Percentiles rank a stretch among this genome's conserved stretches.
phyloP scores from a whole-genome alignment of 2,797 vertebrate genomes.

The Poliocrania exsul region DNA sequence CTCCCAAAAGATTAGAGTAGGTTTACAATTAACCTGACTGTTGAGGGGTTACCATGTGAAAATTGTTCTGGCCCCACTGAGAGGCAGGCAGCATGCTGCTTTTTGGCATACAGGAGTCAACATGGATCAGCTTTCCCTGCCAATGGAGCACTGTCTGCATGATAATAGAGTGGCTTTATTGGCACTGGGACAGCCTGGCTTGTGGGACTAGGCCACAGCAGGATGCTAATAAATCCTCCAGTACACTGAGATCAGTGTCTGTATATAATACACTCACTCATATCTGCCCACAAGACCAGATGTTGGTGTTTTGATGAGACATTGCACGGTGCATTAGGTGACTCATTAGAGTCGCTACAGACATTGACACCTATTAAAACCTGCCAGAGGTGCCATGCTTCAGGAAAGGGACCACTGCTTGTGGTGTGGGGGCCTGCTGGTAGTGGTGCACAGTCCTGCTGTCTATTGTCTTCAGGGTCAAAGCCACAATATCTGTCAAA shows the following conservation, averaged over 20 bases:
- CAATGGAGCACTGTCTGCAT: fast-evolving
- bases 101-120: fast-evolving
- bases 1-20: background rate
- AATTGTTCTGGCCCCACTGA: fast-evolving
- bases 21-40: background rate
- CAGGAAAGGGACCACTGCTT: background rate
- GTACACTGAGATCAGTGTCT: background rate
- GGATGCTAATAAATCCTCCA: background rate
- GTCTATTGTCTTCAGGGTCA: background rate
- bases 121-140: background rate
- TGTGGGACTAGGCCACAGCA: background rate
- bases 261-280: background rate
- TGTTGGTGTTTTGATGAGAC: background rate
- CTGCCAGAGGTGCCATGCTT: background rate
- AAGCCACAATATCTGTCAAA: background rate
- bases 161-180: background rate
- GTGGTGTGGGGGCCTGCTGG: background rate
- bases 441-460: background rate
- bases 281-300: background rate
- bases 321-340: fast-evolving
- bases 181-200: background rate
- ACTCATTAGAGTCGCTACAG: background rate
- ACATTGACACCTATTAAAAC: background rate
- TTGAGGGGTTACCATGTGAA: background rate
- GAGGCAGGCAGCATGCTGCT: background rate